Evolutionary conservation across 2,888 invertebrate genomes (phyloP).

Genomic region (Parasteatoda lunata): DNA sequence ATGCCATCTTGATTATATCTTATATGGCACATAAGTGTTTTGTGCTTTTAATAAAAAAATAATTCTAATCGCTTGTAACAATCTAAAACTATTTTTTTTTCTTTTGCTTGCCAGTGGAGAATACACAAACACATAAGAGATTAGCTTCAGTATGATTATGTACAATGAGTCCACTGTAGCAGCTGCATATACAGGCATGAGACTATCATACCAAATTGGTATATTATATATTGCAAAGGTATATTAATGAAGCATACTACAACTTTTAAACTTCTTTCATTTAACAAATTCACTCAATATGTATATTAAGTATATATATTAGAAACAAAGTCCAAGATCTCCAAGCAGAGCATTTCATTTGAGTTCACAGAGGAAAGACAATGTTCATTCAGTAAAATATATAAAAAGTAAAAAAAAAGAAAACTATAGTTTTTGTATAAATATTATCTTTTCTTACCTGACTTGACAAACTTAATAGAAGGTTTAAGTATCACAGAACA

Average conservation of each 20-base stretch:
- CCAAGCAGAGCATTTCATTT: background rate
- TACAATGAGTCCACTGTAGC: conserved; percentile 53
- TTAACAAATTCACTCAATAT: background rate
- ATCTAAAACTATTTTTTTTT: too few species aligned
- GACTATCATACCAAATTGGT: background rate
- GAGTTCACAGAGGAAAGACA: background rate
- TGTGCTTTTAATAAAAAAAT: background rate
- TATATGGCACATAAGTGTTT: background rate
- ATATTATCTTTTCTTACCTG: conserved; percentile 29
- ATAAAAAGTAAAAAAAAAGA: conserved; percentile 23
- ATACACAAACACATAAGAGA: too few species aligned
- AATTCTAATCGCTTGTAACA: background rate
- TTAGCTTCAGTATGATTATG: conserved; percentile 28
- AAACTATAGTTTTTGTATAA: conserved; percentile 33
- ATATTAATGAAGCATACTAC: conserved; percentile 3
- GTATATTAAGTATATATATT: background rate
- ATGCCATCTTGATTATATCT: too few species aligned
- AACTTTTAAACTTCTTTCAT: background rate
- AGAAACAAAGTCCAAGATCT: background rate
- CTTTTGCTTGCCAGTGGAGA: too few species aligned
- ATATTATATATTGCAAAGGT: background rate
- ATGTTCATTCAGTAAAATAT: conserved; percentile 18
- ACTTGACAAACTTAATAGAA: conserved; percentile 64
- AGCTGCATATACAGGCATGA: too few species aligned
- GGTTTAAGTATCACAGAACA: conserved; percentile 67